Evolutionary conservation across 2,797 vertebrate species (phyloP), one percentile per base, ranked within the genome.

Genomic region (Capromys pilorides): DNA sequence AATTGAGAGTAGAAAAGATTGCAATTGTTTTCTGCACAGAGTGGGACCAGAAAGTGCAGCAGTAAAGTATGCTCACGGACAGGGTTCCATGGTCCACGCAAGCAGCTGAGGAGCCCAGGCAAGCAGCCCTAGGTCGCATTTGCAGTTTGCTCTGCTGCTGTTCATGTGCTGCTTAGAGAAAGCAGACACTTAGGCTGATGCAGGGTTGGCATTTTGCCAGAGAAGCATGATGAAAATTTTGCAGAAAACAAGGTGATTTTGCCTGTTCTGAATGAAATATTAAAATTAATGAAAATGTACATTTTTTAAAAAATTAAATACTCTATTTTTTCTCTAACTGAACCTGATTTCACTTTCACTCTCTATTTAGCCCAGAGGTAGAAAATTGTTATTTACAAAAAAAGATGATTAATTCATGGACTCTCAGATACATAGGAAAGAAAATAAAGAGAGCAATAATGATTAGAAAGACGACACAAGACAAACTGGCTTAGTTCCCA

Each of bases 341-440:
- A 93, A 89, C 26, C 86, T 91, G 41, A 95, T 88, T 91, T 92
- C 22, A 64, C 5, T 94, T 80, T 91, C 31, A 69, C 71, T 88
- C 66, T 88, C 54, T 54, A 92, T 78, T 62, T 88, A 86, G 11
- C 39, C 6, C 54, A 82, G n/a, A 79, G 10, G 39, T 69, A 82
- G 73, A 91, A 86, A 77, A 41, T 6, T 64, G 84, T 49, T 51
- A 41, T 75, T 75, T 22, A 8, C 77, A 75, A 78, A 51, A 51
- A 86, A 69, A 78, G 36, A 51, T 33, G 45, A 89, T 45, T 66
- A 77, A 59, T 62, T 41, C 4, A 39, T 83, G 13, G 24, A 82
- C 80, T 69, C 39, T 90, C 82, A 88, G n/a, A 79, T 78, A 57
- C 31, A 79, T 22, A 66, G 24, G n/a, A 79, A 94, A 31, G 49